Conservation (phyloP, 2,797 vertebrate genomes). For the Propithecus deckenii region DNA sequence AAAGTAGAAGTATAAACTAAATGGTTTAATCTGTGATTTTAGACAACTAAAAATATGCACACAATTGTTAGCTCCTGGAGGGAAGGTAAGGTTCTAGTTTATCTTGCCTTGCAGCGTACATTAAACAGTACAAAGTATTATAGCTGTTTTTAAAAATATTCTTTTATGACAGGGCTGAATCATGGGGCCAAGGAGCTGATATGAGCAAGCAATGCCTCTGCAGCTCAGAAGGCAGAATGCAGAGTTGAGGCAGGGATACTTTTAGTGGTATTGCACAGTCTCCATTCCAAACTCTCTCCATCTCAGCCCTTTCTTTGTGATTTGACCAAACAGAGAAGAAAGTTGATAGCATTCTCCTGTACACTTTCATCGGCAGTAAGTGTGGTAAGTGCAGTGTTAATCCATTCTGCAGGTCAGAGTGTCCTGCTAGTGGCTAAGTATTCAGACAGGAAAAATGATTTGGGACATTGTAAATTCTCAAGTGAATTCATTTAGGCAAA, state of each 20-base stretch:
- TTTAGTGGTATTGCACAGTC: not conserved
- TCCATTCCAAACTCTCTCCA: not conserved
- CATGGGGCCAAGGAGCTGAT: not conserved
- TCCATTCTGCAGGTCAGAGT: not conserved
- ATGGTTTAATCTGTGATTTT: constrained; percentile 48
- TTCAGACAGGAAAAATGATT: not conserved
- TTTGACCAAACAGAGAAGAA: not conserved
- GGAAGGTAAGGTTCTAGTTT: constrained; percentile 11
- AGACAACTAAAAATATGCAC: not conserved
- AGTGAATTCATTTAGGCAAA: not conserved
- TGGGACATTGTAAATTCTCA: not conserved
- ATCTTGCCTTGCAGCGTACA: constrained; percentile 44
- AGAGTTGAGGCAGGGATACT: not conserved
- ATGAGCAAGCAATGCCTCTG: not conserved
- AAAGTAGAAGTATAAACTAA: constrained; percentile 29
- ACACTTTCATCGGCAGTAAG: not conserved
- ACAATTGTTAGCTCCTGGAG: not conserved
- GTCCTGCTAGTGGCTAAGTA: not conserved
- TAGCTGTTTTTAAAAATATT: constrained; percentile 21
- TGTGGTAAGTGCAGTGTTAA: not conserved
- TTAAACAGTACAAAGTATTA: constrained; percentile 47
- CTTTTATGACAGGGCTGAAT: constrained; percentile 51
- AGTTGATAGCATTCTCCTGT: not conserved
- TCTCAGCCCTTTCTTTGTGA: not conserved
- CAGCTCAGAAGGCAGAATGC: not conserved